Percentiles rank a stretch among this genome's conserved stretches.
Evolutionary conservation across 2,888 invertebrate genomes (phyloP).

Genomic region (Stenchaetothrips biformis): DNA sequence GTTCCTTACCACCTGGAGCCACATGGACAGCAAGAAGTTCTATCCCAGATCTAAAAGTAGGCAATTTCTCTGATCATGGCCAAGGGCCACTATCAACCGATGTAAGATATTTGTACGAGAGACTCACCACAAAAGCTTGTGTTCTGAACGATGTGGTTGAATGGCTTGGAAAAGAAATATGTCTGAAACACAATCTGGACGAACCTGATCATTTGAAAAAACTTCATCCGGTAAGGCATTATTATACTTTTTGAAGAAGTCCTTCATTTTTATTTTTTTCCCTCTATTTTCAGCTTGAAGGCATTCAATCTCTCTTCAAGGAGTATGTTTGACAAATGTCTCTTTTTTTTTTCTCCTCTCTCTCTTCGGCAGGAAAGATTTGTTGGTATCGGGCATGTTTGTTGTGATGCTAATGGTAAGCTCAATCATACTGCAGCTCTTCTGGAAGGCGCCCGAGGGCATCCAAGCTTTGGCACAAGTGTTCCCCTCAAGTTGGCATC

Average conservation of each 20-base stretch:
- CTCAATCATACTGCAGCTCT: slow-evolving; percentile 65
- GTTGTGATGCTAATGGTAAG: slow-evolving; percentile 67
- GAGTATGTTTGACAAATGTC: slow-evolving; percentile 27
- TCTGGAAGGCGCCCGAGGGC: slow-evolving; percentile 54
- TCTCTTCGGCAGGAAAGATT: slow-evolving; percentile 49
- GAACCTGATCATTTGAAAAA: slow-evolving; percentile 36
- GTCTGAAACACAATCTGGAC: slow-evolving; percentile 43
- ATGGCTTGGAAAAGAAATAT: slow-evolving; percentile 42
- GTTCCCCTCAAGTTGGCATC: slow-evolving; percentile 46
- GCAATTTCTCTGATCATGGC: not conserved
- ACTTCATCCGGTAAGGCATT: slow-evolving; percentile 31
- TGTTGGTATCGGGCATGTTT: slow-evolving; percentile 64
- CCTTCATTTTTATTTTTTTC: not conserved
- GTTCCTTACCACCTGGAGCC: slow-evolving; percentile 21
- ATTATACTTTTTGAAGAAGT: not conserved
- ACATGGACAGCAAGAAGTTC: slow-evolving; percentile 28
- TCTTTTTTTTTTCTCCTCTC: slow-evolving; percentile 40
- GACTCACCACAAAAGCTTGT: slow-evolving; percentile 46
- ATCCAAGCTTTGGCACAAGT: slow-evolving; percentile 35
- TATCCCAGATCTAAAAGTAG: not conserved
- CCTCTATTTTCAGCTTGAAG: not conserved
- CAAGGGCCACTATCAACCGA: slow-evolving; percentile 33
- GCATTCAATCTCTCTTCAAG: not conserved
- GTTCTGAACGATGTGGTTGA: slow-evolving; percentile 47
- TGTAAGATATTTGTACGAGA: slow-evolving; percentile 52